phyloP scores from a whole-genome alignment of 2,113 vertebrate genomes.

The rat (Rattus norvegicus) region DNA sequence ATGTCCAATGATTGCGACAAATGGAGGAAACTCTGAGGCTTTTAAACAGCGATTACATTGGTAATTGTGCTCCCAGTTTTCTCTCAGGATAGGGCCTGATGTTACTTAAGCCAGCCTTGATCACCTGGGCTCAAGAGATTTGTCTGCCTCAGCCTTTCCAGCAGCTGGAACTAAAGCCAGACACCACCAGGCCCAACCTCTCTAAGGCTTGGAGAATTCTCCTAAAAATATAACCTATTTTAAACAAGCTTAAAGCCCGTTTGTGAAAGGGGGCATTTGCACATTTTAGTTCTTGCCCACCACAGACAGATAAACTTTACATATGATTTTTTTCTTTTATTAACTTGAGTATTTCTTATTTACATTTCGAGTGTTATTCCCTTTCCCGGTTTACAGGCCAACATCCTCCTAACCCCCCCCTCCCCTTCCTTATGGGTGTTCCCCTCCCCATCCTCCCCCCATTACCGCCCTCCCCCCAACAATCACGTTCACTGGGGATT shows the following conservation, averaged over 20 bases:
- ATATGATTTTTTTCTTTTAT: no score
- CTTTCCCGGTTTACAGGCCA: no score
- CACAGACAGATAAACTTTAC: not conserved
- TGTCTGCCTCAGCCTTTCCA: not conserved
- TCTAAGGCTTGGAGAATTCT: not conserved
- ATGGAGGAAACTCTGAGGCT: not conserved
- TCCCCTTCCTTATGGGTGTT: no score
- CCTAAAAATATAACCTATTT: not conserved
- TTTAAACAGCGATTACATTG: conserved; percentile 20
- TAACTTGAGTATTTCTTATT: no score
- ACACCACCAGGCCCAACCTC: not conserved
- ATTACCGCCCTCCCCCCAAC: no score
- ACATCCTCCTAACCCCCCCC: no score
- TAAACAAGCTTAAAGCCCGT: not conserved
- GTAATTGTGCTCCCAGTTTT: not conserved
- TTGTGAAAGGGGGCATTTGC: not conserved
- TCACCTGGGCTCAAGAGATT: not conserved
- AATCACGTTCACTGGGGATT: no score
- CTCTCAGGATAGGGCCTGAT: not conserved
- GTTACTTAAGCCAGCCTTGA: not conserved
- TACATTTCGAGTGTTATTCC: no score
- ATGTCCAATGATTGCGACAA: not conserved
- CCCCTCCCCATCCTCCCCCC: no score
- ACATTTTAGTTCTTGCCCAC: not conserved
- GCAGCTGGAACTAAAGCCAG: not conserved